These are phyloP conservation scores for Microtus montanus DNA, from an alignment of 2,113 vertebrate genomes.

Conservation along the genomic window DNA sequence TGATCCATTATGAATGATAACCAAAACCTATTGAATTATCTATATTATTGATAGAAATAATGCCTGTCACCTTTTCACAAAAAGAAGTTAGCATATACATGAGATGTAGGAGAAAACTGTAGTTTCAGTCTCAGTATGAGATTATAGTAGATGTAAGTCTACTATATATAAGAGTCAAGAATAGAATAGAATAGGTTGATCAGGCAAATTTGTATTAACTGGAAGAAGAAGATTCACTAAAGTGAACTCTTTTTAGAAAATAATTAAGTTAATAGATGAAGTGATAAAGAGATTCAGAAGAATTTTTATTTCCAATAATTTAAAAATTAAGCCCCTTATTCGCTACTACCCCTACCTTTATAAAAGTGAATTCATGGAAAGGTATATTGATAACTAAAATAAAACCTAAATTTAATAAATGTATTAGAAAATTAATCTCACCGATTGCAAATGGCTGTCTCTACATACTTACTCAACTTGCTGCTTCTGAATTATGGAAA, in stretches of 20 bases:
- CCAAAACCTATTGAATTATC: not conserved
- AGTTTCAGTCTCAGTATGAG: not conserved
- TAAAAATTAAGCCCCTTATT: not conserved
- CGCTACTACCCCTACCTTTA: not conserved
- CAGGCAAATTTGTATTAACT: not conserved
- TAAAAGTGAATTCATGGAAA: not conserved
- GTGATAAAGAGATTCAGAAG: not conserved
- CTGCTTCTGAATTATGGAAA: not conserved
- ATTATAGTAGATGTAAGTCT: slow-evolving; percentile 20
- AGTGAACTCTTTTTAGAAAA: not conserved
- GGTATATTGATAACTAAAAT: not conserved
- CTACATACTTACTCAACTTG: not conserved
- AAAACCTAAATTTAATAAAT: not conserved
- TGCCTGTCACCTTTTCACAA: not conserved
- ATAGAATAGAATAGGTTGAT: not conserved
- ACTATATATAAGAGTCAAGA: not conserved
- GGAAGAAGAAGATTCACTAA: not conserved
- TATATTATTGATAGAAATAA: not conserved
- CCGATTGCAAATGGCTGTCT: not conserved
- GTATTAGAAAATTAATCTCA: not conserved
- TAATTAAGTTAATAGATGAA: not conserved
- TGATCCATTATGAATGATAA: not conserved
- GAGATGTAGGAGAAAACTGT: not conserved
- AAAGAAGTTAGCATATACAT: not conserved
- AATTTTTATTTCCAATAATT: not conserved